phyloP scores from a whole-genome alignment of 2,888 invertebrate species.

The Trissolcus brochymenae region DNA sequence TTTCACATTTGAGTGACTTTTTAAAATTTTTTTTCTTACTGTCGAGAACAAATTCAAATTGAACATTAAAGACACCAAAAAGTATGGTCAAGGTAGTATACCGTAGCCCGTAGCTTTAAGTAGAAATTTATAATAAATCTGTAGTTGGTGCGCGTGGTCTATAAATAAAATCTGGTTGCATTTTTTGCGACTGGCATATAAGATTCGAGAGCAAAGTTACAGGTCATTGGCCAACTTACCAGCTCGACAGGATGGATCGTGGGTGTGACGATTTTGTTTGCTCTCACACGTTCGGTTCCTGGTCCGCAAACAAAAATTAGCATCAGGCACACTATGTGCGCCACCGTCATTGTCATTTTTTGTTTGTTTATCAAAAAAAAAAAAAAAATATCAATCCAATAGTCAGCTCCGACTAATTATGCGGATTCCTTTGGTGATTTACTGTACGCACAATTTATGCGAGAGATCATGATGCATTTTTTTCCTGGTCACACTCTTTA shows the following conservation, averaged over 20 bases:
- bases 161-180: too few relatives aligned
- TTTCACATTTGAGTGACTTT: not conserved
- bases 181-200: too few relatives aligned
- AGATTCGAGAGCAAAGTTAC: not conserved
- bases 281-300: constrained; percentile 16
- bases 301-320: constrained; percentile 38
- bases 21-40: not conserved
- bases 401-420: constrained; percentile 17
- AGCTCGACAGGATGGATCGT: constrained; percentile 49
- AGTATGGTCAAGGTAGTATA: too few relatives aligned
- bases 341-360: constrained; percentile 43
- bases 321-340: constrained; percentile 34
- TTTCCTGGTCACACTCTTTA: too few relatives aligned
- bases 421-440: constrained; percentile 17
- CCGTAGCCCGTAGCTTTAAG: too few relatives aligned
- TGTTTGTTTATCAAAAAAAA: constrained; percentile 20
- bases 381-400: too few relatives aligned
- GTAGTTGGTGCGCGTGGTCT: too few relatives aligned
- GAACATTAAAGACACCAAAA: not conserved
- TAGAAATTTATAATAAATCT: too few relatives aligned
- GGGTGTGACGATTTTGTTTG: constrained; percentile 38
- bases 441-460: constrained; percentile 2
- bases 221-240: constrained; percentile 53
- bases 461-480: constrained; percentile 10
- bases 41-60: not conserved